Evolutionary conservation across 1,140 invertebrate genomes (phyloP), one percentile per base, ranked within the genome.

Genomic region (Hycleus phaleratus): DNA sequence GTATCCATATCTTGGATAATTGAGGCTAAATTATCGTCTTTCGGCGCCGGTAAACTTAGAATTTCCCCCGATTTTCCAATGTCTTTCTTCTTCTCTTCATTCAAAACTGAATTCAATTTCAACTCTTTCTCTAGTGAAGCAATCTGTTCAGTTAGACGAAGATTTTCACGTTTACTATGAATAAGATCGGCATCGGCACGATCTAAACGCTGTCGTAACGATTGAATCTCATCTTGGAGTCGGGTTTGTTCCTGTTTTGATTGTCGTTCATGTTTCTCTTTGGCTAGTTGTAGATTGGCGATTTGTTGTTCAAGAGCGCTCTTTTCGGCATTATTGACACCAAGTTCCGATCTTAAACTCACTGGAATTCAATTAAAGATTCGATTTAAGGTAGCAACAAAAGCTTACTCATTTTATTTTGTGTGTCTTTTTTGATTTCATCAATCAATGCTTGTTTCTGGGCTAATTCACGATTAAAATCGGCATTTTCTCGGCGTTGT

Each of bases 1-100:
- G 82, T 82, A 66, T 90, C 87, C 80, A 90, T 85, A 50, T 87
- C 81, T 55, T 84, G 82, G 18, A 90, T 82, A 73, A 86, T 81
- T 3, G 83, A 80, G 9, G 84, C 79, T 32, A 88, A 65, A 66
- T 90, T 85, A 67, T 86, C 86, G 55, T 85, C 84, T 52, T 63
- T 62, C 7, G 68, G 67, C 7, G 69, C 67, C 25, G 71, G 71
- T 43, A 72, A 48, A 9, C 40, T n/a, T 26, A 70, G 62, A 26
- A 66, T 64, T 49, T 68, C 67, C 0, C 57, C 55, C 40, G 40
- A 39, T 60, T 57, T 47, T 51, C 58, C 7, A 64, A 59, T 32
- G 0, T 65, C 59, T 62, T 68, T 68, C 25, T 48, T 61, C 24
- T 67, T 65, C 58, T 73, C 72, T 42, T 73, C 71, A n/a, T 61